phyloP scores from a whole-genome alignment of 92 coral and sea anemone genomes.

The Epizoanthus ramosus region DNA sequence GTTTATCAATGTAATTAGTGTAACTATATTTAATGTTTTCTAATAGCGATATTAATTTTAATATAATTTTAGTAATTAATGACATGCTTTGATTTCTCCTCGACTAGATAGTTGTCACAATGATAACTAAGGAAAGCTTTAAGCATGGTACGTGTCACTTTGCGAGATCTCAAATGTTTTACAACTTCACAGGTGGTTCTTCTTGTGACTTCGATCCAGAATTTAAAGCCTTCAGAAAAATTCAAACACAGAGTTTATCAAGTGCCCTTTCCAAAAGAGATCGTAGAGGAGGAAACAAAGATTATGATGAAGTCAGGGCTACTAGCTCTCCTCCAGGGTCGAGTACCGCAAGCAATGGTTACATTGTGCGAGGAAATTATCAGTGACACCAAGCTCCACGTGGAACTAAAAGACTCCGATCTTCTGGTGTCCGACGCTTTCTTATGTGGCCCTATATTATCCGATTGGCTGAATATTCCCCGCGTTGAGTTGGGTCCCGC shows the following conservation, averaged over 20 bases:
- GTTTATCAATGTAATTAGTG: too few relatives aligned
- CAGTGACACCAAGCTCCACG: slow-evolving; percentile 16
- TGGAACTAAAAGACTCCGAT: slow-evolving; percentile 36
- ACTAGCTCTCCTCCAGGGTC: background rate
- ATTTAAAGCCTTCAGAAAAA: background rate
- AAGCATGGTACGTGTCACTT: too few relatives aligned
- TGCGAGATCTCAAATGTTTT: too few relatives aligned
- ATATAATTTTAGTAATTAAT: too few relatives aligned
- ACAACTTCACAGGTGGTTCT: slow-evolving; percentile 5
- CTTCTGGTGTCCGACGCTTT: slow-evolving; percentile 21
- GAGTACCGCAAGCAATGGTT: background rate
- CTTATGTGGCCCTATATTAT: slow-evolving; percentile 25
- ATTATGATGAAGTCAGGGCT: background rate
- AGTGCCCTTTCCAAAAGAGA: background rate
- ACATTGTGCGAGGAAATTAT: background rate
- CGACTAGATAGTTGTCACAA: too few relatives aligned
- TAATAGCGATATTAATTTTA: too few relatives aligned
- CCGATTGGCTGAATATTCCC: slow-evolving; percentile 20
- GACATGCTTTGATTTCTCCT: too few relatives aligned
- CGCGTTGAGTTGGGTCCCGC: slow-evolving; percentile 37
- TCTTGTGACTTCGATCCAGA: background rate
- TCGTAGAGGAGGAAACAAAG: background rate
- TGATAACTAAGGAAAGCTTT: too few relatives aligned
- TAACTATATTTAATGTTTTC: too few relatives aligned
- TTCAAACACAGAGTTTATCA: slow-evolving; percentile 1